Conservation (phyloP, 2,888 invertebrate genomes). For the Scaptomyza caliginosa region DNA sequence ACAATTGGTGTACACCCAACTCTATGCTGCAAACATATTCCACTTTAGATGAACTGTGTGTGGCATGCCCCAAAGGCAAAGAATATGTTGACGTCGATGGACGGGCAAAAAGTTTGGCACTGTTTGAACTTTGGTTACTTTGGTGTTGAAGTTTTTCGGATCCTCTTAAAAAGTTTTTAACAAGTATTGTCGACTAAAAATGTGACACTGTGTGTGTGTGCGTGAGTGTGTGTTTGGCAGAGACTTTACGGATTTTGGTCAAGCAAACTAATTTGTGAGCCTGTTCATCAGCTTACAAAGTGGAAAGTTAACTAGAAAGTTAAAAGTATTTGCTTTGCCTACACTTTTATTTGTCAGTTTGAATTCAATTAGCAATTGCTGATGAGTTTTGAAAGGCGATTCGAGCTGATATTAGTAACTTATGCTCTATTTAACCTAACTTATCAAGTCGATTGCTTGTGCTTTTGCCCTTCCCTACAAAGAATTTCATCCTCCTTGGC, state of each 20-base stretch:
- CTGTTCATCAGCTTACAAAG: constrained; percentile 41
- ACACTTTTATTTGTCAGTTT: constrained; percentile 15
- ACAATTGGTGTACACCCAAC: constrained; percentile 11
- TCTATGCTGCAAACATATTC: constrained; percentile 9
- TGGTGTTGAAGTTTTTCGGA: constrained; percentile 52
- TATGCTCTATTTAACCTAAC: too few relatives aligned
- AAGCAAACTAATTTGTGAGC: constrained; percentile 53
- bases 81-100: constrained; percentile 61
- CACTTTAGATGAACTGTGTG: constrained; percentile 2
- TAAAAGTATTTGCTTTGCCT: constrained; percentile 25
- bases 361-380: constrained; percentile 22
- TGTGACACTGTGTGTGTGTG: constrained; percentile 2
- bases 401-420: too few relatives aligned
- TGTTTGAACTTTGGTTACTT: constrained; percentile 68
- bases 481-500: too few relatives aligned
- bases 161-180: constrained; percentile 37
- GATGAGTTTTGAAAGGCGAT: neutral
- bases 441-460: too few relatives aligned
- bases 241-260: constrained; percentile 42
- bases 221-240: constrained; percentile 1
- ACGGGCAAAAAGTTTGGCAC: constrained; percentile 57
- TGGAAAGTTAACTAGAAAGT: constrained; percentile 35
- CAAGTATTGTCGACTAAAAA: constrained; percentile 27
- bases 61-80: constrained; percentile 13
- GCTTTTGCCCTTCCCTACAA: too few relatives aligned